phyloP scores from a whole-genome alignment of 1,140 invertebrate species.

The Drosophila grimshawi region DNA sequence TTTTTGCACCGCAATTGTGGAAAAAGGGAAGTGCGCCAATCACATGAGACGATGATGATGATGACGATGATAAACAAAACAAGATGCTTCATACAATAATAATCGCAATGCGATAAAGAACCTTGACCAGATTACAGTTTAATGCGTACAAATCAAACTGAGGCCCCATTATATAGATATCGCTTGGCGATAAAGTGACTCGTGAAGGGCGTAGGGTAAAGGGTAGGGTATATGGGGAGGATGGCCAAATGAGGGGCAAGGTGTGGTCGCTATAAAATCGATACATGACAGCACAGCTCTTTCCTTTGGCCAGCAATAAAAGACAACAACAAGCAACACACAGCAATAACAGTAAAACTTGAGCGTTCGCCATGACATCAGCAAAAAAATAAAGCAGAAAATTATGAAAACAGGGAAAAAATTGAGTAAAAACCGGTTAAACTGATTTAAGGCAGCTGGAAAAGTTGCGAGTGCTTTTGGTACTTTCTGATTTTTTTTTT shows the following conservation, averaged over 20 bases:
- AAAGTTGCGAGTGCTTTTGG: constrained; percentile 17
- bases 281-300: constrained; percentile 75
- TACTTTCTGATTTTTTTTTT: not conserved
- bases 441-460: constrained; percentile 28
- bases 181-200: constrained; percentile 35
- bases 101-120: constrained; percentile 47
- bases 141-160: constrained; percentile 78
- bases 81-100: constrained; percentile 30
- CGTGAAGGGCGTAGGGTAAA: not conserved
- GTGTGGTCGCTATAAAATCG: constrained; percentile 72
- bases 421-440: constrained; percentile 14
- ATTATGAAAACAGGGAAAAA: constrained; percentile 22
- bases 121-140: constrained; percentile 77
- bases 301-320: constrained; percentile 70
- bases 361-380: constrained; percentile 67
- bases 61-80: constrained; percentile 63
- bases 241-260: constrained; percentile 6
- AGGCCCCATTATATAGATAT: constrained; percentile 63
- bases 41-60: constrained; percentile 33
- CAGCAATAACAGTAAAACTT: constrained; percentile 75
- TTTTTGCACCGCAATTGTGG: constrained; percentile 16
- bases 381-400: constrained; percentile 53
- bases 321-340: constrained; percentile 44
- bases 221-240: not conserved
- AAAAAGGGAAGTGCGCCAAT: constrained; percentile 3